These are phyloP conservation scores for Channallabes apus DNA, from an alignment of 2,797 vertebrate species.

Conservation along the genomic window DNA sequence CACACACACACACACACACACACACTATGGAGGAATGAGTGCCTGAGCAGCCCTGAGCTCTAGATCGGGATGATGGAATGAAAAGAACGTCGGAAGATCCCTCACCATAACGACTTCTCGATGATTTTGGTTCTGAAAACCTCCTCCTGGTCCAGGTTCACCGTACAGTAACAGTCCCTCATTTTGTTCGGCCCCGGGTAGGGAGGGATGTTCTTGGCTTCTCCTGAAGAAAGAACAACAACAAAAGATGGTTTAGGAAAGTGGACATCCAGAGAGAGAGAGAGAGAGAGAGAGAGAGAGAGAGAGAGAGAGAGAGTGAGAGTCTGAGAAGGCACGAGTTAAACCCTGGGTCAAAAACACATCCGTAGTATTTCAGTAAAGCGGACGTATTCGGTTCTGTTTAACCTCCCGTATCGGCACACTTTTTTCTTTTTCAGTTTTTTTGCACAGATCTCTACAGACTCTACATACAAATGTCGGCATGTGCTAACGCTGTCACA, in stretches of 20 bases:
- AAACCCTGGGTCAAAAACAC: not conserved
- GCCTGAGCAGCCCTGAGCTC: not conserved
- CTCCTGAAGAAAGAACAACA: slow-evolving; percentile 70
- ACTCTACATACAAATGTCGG: too few relatives aligned
- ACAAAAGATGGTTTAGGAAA: slow-evolving; percentile 20
- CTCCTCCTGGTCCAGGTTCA: slow-evolving; percentile 98
- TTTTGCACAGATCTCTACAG: too few relatives aligned
- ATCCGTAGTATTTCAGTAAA: not conserved
- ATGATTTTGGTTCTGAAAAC: slow-evolving; percentile 98
- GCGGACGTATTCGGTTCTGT: too few relatives aligned
- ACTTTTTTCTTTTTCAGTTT: too few relatives aligned
- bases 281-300: not conserved
- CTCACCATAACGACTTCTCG: slow-evolving; percentile 96
- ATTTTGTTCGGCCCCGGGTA: slow-evolving; percentile 97
- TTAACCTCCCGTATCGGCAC: too few relatives aligned
- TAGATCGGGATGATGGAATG: not conserved
- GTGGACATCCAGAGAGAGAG: not conserved
- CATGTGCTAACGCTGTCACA: too few relatives aligned
- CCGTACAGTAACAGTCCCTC: slow-evolving; percentile 98
- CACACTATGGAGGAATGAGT: slow-evolving; percentile 10
- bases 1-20: slow-evolving; percentile 32
- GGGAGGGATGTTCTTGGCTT: slow-evolving; percentile 97
- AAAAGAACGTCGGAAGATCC: not conserved
- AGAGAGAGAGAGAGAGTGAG: not conserved
- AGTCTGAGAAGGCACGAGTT: not conserved